Evolutionary conservation across 2,888 invertebrate genomes (phyloP).

Genomic region (Apotomis betuletana): DNA sequence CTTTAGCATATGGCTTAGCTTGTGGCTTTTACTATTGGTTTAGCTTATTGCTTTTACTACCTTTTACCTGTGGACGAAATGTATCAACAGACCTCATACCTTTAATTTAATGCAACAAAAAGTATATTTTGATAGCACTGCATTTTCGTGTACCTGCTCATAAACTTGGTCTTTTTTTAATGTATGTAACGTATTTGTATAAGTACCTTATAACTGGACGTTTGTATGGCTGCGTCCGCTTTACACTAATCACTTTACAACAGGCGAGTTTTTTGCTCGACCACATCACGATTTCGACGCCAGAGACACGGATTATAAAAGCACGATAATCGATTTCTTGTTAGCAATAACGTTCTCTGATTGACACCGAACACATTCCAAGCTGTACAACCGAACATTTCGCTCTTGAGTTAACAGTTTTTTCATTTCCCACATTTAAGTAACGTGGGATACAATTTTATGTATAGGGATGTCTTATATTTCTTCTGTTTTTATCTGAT

Average conservation of each 20-base stretch:
- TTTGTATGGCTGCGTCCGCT: slow-evolving; percentile 8
- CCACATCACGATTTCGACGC: slow-evolving; percentile 57
- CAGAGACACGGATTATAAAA: slow-evolving; percentile 58
- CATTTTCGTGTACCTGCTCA: too few relatives aligned
- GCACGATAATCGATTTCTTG: slow-evolving; percentile 68
- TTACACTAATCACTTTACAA: slow-evolving; percentile 66
- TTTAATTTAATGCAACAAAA: too few relatives aligned
- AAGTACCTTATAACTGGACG: slow-evolving; percentile 9
- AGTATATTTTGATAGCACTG: too few relatives aligned
- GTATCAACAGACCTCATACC: too few relatives aligned
- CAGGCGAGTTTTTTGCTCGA: slow-evolving; percentile 65
- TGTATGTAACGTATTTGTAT: not conserved
- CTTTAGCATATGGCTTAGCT: too few relatives aligned
- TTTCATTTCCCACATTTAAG: not conserved
- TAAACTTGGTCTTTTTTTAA: too few relatives aligned
- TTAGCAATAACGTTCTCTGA: slow-evolving; percentile 56
- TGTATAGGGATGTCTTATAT: too few relatives aligned
- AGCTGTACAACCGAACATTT: not conserved
- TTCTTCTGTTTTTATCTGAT: too few relatives aligned
- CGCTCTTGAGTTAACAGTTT: not conserved
- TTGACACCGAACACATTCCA: slow-evolving; percentile 41
- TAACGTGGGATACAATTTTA: too few relatives aligned
- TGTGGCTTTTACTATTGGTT: too few relatives aligned
- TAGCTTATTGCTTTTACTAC: too few relatives aligned
- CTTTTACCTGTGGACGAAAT: too few relatives aligned